Evolutionary conservation across 2,888 invertebrate genomes (phyloP).

Genomic region (Dolichomitus sp.): DNA sequence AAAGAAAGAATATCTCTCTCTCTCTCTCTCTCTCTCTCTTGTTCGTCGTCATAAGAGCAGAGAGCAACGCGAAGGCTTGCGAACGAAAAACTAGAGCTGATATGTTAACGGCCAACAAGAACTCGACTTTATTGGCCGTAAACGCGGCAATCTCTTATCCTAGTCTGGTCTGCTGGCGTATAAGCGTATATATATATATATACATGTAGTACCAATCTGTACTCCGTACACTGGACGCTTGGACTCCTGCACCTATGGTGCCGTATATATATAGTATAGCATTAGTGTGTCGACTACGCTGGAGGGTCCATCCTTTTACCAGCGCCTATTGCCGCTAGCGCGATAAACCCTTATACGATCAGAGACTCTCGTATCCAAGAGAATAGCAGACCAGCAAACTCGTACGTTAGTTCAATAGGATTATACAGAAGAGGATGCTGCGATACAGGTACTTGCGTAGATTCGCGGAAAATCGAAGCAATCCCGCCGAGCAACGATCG

Average conservation of each 20-base stretch:
- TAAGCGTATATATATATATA: background rate
- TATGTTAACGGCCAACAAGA: constrained; percentile 84
- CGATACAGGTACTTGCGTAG: background rate
- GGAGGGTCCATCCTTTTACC: constrained; percentile 24
- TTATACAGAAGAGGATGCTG: constrained; percentile 9
- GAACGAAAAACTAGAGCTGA: constrained; percentile 84
- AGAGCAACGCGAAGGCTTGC: constrained; percentile 7
- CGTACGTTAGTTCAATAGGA: constrained; percentile 45
- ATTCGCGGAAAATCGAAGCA: constrained; percentile 34
- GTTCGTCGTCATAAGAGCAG: constrained; percentile 50
- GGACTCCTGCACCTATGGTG: constrained; percentile 5
- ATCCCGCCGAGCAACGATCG: constrained; percentile 27
- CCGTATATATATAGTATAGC: background rate
- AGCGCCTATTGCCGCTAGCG: constrained; percentile 2
- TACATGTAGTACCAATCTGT: constrained; percentile 15
- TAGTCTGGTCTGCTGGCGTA: constrained; percentile 65
- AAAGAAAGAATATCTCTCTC: background rate
- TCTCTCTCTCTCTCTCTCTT: background rate
- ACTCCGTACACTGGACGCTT: background rate
- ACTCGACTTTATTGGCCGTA: constrained; percentile 84
- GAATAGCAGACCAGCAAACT: constrained; percentile 28
- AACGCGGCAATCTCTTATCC: constrained; percentile 82
- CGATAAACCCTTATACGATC: constrained; percentile 55
- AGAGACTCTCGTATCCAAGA: constrained; percentile 18
- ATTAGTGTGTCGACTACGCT: constrained; percentile 1